Conservation (phyloP, 2,797 vertebrate species). For the Poecile montanus region DNA sequence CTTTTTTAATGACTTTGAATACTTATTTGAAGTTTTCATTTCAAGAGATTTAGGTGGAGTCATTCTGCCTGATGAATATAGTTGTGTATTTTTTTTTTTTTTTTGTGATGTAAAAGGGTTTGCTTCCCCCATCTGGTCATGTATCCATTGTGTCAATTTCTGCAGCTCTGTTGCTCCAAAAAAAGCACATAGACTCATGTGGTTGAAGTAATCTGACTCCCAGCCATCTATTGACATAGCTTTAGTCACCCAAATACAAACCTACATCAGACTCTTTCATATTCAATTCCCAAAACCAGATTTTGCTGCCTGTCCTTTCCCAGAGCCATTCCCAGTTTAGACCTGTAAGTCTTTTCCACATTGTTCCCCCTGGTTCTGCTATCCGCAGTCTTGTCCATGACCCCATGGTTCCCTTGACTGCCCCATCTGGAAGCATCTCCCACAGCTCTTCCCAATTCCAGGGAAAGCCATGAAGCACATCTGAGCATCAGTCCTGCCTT, state of each 20-base stretch:
- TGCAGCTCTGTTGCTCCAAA: neutral
- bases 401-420: neutral
- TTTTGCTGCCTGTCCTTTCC: neutral
- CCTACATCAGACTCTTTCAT: neutral
- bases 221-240: neutral
- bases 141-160: neutral
- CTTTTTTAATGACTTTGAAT: slow-evolving; percentile 25
- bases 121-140: slow-evolving; percentile 67
- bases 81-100: neutral
- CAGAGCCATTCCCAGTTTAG: neutral
- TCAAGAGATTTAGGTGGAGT: slow-evolving; percentile 18
- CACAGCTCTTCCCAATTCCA: neutral
- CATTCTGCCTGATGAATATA: neutral
- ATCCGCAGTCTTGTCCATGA: neutral
- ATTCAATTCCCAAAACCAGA: neutral
- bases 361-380: neutral
- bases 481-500: neutral
- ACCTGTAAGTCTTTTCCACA: neutral
- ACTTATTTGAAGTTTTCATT: slow-evolving; percentile 51
- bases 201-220: neutral
- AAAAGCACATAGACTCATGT: neutral
- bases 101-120: slow-evolving; percentile 30
- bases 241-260: slow-evolving; percentile 12
- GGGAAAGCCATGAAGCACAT: neutral
- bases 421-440: neutral